These are phyloP conservation scores for Octodonta nipae DNA, from an alignment of 2,888 invertebrate species.

Conservation along the genomic window DNA sequence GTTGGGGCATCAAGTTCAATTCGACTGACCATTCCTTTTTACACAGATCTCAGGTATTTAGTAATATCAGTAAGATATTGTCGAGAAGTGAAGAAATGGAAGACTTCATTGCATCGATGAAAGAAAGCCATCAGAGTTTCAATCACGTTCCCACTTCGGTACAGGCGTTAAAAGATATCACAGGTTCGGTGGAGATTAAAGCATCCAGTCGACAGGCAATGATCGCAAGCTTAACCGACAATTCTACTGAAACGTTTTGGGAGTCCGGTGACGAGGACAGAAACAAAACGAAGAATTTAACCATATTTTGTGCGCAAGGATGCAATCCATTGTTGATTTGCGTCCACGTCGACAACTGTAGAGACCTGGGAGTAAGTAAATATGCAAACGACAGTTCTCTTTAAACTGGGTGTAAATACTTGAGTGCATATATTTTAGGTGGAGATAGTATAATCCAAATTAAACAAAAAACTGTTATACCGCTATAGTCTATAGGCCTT, in stretches of 20 bases:
- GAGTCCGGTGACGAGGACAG: conserved; percentile 95
- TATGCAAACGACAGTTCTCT: background rate
- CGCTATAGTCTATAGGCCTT: too few species aligned
- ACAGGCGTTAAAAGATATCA: conserved; percentile 61
- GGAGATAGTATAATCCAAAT: too few species aligned
- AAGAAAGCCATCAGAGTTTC: conserved; percentile 25
- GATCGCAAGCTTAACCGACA: conserved; percentile 83
- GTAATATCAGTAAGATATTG: conserved; percentile 88
- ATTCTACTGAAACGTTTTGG: conserved; percentile 97
- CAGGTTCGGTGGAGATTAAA: conserved; percentile 61
- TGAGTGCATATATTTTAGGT: too few species aligned
- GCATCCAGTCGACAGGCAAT: conserved; percentile 90
- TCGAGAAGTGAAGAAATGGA: conserved; percentile 81
- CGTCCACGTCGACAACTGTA: conserved; percentile 86
- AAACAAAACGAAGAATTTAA: conserved; percentile 79
- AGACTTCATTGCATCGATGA: conserved; percentile 35
- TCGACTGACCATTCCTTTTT: conserved; percentile 82
- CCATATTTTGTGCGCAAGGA: conserved; percentile 48
- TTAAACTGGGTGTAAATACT: too few species aligned
- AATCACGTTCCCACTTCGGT: conserved; percentile 40
- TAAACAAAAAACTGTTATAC: too few species aligned
- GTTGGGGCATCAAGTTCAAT: conserved; percentile 84
- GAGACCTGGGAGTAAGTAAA: conserved; percentile 66
- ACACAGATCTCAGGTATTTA: conserved; percentile 69
- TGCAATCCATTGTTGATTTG: conserved; percentile 62